Conservation (phyloP, 2,888 invertebrate species). For the Agonopterix alstromeriana region DNA sequence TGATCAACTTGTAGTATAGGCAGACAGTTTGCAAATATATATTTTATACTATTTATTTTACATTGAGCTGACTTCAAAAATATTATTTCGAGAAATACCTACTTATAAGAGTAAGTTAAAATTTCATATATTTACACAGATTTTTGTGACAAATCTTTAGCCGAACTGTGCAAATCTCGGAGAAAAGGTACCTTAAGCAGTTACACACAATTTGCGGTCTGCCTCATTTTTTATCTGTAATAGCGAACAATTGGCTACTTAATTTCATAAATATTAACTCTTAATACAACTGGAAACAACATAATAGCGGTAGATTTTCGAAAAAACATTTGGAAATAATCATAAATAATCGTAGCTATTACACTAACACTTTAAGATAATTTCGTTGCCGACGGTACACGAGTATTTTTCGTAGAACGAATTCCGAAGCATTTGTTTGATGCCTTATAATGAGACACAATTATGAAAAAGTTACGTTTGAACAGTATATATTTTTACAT, state of each 20-base stretch:
- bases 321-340: conserved; percentile 53
- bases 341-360: conserved; percentile 61
- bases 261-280: conserved; percentile 25
- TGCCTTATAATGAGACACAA: conserved; percentile 71
- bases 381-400: conserved; percentile 59
- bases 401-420: conserved; percentile 65
- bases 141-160: too few relatives aligned
- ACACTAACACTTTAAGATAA: conserved; percentile 41
- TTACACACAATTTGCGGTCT: neutral
- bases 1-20: too few relatives aligned
- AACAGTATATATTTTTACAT: conserved; percentile 13
- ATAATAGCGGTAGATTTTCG: conserved; percentile 34
- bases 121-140: too few relatives aligned
- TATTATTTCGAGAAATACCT: too few relatives aligned
- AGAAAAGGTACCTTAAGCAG: too few relatives aligned
- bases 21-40: too few relatives aligned
- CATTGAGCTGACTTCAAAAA: too few relatives aligned
- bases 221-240: neutral
- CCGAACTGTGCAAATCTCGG: too few relatives aligned
- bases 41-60: too few relatives aligned
- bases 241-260: conserved; percentile 6
- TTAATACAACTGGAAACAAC: conserved; percentile 31
- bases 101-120: too few relatives aligned
- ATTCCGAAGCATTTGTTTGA: conserved; percentile 74
- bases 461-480: conserved; percentile 62